Percentiles rank a stretch among this genome's conserved stretches.
Conservation (phyloP, 92 coral and sea anemone species). For the Virgularia gustaviana region DNA sequence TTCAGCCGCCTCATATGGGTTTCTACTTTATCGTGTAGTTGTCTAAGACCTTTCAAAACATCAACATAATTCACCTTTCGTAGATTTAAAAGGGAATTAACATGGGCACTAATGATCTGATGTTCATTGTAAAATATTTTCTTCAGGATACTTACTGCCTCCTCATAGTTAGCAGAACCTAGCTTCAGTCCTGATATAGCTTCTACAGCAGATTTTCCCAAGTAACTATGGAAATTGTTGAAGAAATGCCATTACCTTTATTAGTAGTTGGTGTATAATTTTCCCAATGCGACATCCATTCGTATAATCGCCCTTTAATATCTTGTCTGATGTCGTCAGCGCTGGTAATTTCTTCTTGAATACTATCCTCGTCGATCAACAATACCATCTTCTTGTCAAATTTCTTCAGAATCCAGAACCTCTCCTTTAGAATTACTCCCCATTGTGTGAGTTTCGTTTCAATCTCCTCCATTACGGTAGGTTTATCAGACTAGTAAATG, state of each 20-base stretch:
- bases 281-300: not conserved
- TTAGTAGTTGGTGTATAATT: not conserved
- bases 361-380: not conserved
- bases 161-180: slow-evolving; percentile 39
- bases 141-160: slow-evolving; percentile 21
- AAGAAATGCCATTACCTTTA: not conserved
- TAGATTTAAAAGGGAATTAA: slow-evolving; percentile 40
- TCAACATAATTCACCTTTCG: slow-evolving; percentile 24
- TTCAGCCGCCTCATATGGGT: slow-evolving; percentile 43
- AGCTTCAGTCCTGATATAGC: slow-evolving; percentile 50
- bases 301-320: not conserved
- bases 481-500: not conserved
- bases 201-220: slow-evolving; percentile 42
- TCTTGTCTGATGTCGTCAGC: not conserved
- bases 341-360: not conserved
- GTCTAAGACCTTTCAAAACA: slow-evolving; percentile 33
- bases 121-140: slow-evolving; percentile 38
- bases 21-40: slow-evolving; percentile 44
- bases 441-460: not conserved
- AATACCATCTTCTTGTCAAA: not conserved
- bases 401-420: too few relatives aligned
- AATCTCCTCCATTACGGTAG: not conserved
- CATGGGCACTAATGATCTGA: slow-evolving; percentile 36
- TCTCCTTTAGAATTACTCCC: too few relatives aligned
- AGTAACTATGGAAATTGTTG: slow-evolving; percentile 33